Evolutionary conservation across 2,113 vertebrate species (phyloP).

Genomic region (Ellobius talpinus): DNA sequence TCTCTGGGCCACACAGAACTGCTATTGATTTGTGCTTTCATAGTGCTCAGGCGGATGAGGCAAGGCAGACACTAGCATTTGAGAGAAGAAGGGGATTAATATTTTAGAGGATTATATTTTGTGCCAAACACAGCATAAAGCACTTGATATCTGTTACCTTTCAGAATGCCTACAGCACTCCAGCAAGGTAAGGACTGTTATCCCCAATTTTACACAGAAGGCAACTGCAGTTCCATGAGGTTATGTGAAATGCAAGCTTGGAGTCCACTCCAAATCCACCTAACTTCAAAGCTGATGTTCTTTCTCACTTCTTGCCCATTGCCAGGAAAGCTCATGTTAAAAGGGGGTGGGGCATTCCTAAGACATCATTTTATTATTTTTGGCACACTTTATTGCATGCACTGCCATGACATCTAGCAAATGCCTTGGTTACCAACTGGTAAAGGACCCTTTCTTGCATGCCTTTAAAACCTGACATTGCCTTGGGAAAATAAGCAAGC

Average conservation of each 20-base stretch:
- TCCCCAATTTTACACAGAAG: constrained; percentile 45
- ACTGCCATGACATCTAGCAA: constrained; percentile 29
- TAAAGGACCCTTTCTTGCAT: constrained; percentile 1
- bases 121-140: neutral
- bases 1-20: constrained; percentile 50
- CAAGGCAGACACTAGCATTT: neutral
- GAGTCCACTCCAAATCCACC: neutral
- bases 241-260: constrained; percentile 49
- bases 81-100: neutral
- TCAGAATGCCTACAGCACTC: neutral
- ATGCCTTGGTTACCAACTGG: constrained; percentile 25
- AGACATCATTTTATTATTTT: constrained; percentile 31
- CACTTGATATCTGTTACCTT: neutral
- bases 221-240: constrained; percentile 12
- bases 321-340: neutral
- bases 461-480: constrained; percentile 25
- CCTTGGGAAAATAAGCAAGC: neutral
- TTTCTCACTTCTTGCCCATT: neutral
- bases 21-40: constrained; percentile 36
- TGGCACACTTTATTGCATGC: neutral
- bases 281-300: neutral
- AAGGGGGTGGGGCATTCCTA: neutral
- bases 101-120: neutral
- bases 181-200: neutral
- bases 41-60: neutral